phyloP scores from a whole-genome alignment of 1,140 invertebrate species.

The Calliphora vicina region DNA sequence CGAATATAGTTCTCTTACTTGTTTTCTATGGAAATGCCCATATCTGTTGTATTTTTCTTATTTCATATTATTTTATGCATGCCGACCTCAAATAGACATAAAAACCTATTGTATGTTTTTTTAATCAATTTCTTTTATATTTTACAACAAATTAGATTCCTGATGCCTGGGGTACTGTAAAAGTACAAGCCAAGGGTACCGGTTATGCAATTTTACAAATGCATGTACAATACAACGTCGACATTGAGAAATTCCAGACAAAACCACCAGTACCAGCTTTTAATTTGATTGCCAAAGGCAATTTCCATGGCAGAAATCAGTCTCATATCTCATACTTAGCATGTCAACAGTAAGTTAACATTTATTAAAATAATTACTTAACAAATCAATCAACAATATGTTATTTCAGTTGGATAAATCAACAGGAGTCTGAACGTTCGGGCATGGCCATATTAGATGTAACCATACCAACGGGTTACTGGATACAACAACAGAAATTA shows the following conservation, averaged over 20 bases:
- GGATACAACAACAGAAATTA: slow-evolving; percentile 89
- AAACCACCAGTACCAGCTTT: slow-evolving; percentile 82
- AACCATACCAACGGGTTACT: slow-evolving; percentile 91
- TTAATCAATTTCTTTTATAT: neutral
- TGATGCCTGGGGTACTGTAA: slow-evolving; percentile 91
- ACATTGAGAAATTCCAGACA: slow-evolving; percentile 85
- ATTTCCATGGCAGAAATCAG: slow-evolving; percentile 89
- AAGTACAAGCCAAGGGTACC: slow-evolving; percentile 87
- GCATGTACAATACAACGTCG: slow-evolving; percentile 95
- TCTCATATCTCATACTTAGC: slow-evolving; percentile 86
- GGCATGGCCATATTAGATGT: slow-evolving; percentile 93
- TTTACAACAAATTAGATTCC: slow-evolving; percentile 72
- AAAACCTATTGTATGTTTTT: neutral
- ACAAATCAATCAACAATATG: neutral
- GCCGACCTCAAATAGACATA: no score
- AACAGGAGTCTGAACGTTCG: slow-evolving; percentile 80
- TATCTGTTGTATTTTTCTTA: no score
- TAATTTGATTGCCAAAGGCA: slow-evolving; percentile 73
- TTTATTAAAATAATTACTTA: neutral
- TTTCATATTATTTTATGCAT: no score
- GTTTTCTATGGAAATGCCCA: no score
- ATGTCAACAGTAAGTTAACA: slow-evolving; percentile 76
- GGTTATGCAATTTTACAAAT: slow-evolving; percentile 93
- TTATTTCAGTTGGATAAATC: slow-evolving; percentile 76
- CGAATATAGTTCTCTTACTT: no score